phyloP scores from a whole-genome alignment of 2,113 vertebrate species.

The Atherinomorus stipes region DNA sequence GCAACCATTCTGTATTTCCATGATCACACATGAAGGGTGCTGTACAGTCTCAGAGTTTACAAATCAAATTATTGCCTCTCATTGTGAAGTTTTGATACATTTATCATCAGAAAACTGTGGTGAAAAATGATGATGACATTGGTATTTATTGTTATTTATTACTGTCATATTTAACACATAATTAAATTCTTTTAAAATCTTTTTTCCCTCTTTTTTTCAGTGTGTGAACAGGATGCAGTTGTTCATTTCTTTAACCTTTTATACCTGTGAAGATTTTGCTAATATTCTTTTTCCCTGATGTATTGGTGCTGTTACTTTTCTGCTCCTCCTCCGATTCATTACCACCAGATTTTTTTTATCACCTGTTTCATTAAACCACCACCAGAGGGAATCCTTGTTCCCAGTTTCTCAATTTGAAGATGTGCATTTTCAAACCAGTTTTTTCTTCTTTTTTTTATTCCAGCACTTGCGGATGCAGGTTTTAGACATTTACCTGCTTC shows the following conservation, averaged over 20 bases:
- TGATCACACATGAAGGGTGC: constrained; percentile 3
- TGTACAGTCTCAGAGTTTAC: constrained; percentile 54
- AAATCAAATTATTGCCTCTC: constrained; percentile 23
- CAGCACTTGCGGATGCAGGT: too few species aligned
- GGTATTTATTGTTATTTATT: constrained; percentile 52
- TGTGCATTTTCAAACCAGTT: too few species aligned
- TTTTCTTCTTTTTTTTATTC: too few species aligned
- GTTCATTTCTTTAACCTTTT: background rate
- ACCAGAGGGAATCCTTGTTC: constrained; percentile 29
- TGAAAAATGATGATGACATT: constrained; percentile 17
- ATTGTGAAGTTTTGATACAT: constrained; percentile 31
- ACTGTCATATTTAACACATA: constrained; percentile 54
- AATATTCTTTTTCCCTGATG: too few species aligned
- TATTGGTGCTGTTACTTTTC: too few species aligned
- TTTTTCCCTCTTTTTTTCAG: background rate
- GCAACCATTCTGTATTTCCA: background rate
- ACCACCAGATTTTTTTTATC: background rate
- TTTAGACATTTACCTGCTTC: too few species aligned
- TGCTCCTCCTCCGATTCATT: background rate
- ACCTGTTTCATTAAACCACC: constrained; percentile 6
- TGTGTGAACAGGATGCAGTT: background rate
- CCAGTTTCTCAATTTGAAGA: too few species aligned
- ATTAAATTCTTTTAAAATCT: constrained; percentile 28
- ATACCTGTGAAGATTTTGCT: background rate
- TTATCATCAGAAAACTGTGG: constrained; percentile 22